Evolutionary conservation across 2,888 invertebrate species (phyloP).

Genomic region (Spodoptera picta): DNA sequence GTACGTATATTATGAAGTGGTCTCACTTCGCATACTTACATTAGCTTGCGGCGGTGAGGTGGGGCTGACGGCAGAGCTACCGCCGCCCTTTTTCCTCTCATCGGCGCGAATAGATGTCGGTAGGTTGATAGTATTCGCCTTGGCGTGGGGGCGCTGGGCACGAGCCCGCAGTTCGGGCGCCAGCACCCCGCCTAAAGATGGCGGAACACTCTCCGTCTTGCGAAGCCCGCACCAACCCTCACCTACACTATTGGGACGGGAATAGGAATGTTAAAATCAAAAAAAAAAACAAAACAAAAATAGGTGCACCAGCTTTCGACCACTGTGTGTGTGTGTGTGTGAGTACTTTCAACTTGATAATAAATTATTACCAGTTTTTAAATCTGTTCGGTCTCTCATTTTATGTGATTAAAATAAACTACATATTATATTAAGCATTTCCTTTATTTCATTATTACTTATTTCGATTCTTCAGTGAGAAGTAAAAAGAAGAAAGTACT

Average conservation of each 20-base stretch:
- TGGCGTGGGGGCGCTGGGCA: slow-evolving; percentile 81
- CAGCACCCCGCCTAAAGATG: slow-evolving; percentile 75
- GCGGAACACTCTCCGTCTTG: slow-evolving; percentile 83
- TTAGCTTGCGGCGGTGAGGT: slow-evolving; percentile 82
- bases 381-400: no score
- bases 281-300: slow-evolving; percentile 70
- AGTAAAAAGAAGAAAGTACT: slow-evolving; percentile 36
- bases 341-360: slow-evolving; percentile 41
- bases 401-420: not conserved
- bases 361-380: not conserved
- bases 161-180: slow-evolving; percentile 76
- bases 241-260: slow-evolving; percentile 77
- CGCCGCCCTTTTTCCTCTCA: slow-evolving; percentile 73
- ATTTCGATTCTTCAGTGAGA: not conserved
- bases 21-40: slow-evolving; percentile 68
- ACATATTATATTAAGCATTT: not conserved
- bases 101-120: slow-evolving; percentile 77
- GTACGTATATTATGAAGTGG: not conserved
- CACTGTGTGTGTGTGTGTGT: slow-evolving; percentile 21
- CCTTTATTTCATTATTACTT: not conserved
- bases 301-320: slow-evolving; percentile 70
- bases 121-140: slow-evolving; percentile 90
- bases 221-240: slow-evolving; percentile 81
- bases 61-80: slow-evolving; percentile 70
- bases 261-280: slow-evolving; percentile 69